phyloP scores from a whole-genome alignment of 2,797 vertebrate genomes.

The Microctenopoma steveboyesi region DNA sequence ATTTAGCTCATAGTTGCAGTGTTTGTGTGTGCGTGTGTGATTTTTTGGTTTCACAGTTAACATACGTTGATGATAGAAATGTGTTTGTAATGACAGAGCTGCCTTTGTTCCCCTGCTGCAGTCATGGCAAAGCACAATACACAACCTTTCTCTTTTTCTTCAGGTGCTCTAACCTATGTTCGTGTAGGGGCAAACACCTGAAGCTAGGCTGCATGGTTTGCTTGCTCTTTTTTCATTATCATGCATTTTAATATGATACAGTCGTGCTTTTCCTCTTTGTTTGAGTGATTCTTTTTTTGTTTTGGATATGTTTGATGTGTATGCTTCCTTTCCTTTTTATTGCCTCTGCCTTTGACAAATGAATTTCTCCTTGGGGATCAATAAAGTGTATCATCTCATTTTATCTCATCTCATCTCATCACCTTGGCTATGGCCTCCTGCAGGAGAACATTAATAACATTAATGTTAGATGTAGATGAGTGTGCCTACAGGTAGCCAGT shows the following conservation, averaged over 20 bases:
- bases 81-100: not conserved
- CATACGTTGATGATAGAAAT: not conserved
- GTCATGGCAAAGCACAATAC: not conserved
- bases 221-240: not conserved
- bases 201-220: not conserved
- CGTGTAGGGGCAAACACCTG: not conserved
- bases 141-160: not conserved
- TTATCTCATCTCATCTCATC: conserved; percentile 76
- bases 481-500: conserved; percentile 64
- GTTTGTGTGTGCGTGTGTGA: too few relatives aligned
- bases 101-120: not conserved
- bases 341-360: conserved; percentile 60
- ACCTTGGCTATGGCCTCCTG: conserved; percentile 63
- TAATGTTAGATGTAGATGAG: conserved; percentile 69
- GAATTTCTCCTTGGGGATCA: conserved; percentile 72
- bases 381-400: conserved; percentile 74
- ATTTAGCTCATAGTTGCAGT: not conserved
- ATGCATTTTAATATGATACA: conserved; percentile 35
- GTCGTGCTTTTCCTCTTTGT: conserved; percentile 13
- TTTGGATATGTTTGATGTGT: conserved; percentile 54
- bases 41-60: conserved; percentile 10
- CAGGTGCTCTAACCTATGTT: not conserved
- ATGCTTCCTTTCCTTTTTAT: conserved; percentile 60
- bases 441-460: conserved; percentile 70
- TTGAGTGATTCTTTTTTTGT: conserved; percentile 29